These are phyloP conservation scores for Dasyprocta punctata DNA, from an alignment of 2,113 vertebrate species.

Conservation along the genomic window DNA sequence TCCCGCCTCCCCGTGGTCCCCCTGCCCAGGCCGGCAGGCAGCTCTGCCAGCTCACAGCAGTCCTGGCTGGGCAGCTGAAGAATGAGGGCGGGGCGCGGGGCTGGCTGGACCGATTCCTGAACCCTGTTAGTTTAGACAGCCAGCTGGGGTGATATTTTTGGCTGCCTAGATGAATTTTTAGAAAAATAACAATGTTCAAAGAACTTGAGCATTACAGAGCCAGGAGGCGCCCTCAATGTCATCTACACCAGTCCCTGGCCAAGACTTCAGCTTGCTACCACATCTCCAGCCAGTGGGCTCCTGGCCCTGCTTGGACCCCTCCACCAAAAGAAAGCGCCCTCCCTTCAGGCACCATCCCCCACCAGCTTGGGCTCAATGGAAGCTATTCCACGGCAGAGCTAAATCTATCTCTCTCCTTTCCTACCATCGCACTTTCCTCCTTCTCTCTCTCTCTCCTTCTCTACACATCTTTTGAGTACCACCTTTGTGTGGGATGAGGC, in stretches of 20 bases:
- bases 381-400: not conserved
- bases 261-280: slow-evolving; percentile 28
- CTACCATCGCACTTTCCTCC: not conserved
- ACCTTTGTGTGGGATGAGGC: not conserved
- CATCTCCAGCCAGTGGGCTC: not conserved
- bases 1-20: not conserved
- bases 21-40: not conserved
- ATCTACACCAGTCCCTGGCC: not conserved
- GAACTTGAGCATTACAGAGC: slow-evolving; percentile 60
- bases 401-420: not conserved
- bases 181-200: slow-evolving; percentile 72
- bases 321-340: not conserved
- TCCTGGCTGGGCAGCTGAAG: not conserved
- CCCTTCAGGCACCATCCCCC: not conserved
- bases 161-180: slow-evolving; percentile 68
- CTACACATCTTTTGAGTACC: not conserved
- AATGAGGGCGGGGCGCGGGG: not conserved
- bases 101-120: slow-evolving; percentile 54
- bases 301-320: not conserved
- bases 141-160: slow-evolving; percentile 63
- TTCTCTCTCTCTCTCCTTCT: not conserved
- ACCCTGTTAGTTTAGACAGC: slow-evolving; percentile 47
- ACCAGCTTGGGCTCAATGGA: not conserved
- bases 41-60: not conserved
- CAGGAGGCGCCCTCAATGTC: slow-evolving; percentile 41